These are phyloP conservation scores for Psilanteris sp. DNA, from an alignment of 1,140 invertebrate species.

Conservation along the genomic window DNA sequence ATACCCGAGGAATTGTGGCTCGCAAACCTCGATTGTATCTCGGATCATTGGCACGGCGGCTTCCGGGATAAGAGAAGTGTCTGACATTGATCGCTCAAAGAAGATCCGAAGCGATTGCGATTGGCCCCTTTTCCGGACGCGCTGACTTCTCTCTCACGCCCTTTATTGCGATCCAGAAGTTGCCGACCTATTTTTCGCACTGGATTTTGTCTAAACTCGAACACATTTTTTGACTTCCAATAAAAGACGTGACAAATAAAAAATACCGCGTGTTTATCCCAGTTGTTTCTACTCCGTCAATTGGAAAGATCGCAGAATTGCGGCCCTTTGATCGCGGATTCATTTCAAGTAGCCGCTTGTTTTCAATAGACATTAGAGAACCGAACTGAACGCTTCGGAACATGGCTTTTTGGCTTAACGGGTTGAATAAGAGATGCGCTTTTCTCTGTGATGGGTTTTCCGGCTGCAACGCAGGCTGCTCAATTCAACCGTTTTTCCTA, in stretches of 20 bases:
- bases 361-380: constrained; percentile 14
- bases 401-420: constrained; percentile 11
- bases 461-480: constrained; percentile 2
- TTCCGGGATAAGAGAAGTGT: constrained; percentile 1
- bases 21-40: constrained; percentile 1
- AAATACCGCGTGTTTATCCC: background rate
- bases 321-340: constrained; percentile 12
- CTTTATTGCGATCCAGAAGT: background rate
- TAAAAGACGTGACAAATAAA: background rate
- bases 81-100: constrained; percentile 3
- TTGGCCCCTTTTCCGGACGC: constrained; percentile 1
- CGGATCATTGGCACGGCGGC: constrained; percentile 5
- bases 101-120: constrained; percentile 1
- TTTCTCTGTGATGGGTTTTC: constrained; percentile 13
- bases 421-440: constrained; percentile 8
- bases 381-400: constrained; percentile 2
- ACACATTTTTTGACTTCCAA: constrained; percentile 7
- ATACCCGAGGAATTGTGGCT: constrained; percentile 9
- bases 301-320: background rate
- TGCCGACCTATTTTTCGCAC: constrained; percentile 8
- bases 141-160: background rate
- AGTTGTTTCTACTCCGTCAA: constrained; percentile 4
- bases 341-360: constrained; percentile 10
- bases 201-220: too few species aligned
- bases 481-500: constrained; percentile 2